Evolutionary conservation across 2,888 invertebrate genomes (phyloP).

Genomic region (Aspidiotus destructor): DNA sequence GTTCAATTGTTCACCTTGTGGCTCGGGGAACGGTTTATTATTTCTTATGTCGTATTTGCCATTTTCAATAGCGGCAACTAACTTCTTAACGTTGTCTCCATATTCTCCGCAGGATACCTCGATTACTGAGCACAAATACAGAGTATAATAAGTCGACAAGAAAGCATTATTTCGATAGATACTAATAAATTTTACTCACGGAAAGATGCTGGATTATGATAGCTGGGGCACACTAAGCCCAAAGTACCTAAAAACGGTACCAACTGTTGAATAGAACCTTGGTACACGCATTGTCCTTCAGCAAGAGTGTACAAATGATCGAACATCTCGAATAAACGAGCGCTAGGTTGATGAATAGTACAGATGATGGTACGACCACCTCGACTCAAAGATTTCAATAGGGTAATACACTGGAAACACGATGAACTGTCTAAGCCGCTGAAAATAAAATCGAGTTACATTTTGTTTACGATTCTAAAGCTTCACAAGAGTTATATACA

Average conservation of each 20-base stretch:
- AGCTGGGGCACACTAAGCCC: slow-evolving; percentile 82
- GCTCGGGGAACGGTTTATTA: slow-evolving; percentile 58
- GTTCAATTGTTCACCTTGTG: slow-evolving; percentile 46
- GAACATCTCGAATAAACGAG: slow-evolving; percentile 91
- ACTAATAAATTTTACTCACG: slow-evolving; percentile 45
- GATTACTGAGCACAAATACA: slow-evolving; percentile 53
- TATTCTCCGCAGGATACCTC: slow-evolving; percentile 96
- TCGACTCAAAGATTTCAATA: slow-evolving; percentile 76
- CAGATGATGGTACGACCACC: slow-evolving; percentile 91
- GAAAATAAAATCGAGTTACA: slow-evolving; percentile 36
- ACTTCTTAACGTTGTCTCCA: slow-evolving; percentile 74
- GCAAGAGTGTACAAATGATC: slow-evolving; percentile 88
- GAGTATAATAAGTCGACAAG: neutral
- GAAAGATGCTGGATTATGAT: slow-evolving; percentile 95
- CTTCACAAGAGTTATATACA: neutral
- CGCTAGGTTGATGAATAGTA: slow-evolving; percentile 94
- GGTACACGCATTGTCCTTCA: slow-evolving; percentile 90
- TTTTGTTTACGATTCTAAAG: neutral
- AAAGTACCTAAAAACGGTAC: slow-evolving; percentile 72
- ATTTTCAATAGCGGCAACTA: slow-evolving; percentile 76
- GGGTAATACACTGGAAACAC: slow-evolving; percentile 84
- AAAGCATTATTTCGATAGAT: neutral
- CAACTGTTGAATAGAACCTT: slow-evolving; percentile 74
- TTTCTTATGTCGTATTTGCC: slow-evolving; percentile 70
- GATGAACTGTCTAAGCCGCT: slow-evolving; percentile 92